phyloP scores from a whole-genome alignment of 2,113 vertebrate genomes.

The Hypanus sabinus region DNA sequence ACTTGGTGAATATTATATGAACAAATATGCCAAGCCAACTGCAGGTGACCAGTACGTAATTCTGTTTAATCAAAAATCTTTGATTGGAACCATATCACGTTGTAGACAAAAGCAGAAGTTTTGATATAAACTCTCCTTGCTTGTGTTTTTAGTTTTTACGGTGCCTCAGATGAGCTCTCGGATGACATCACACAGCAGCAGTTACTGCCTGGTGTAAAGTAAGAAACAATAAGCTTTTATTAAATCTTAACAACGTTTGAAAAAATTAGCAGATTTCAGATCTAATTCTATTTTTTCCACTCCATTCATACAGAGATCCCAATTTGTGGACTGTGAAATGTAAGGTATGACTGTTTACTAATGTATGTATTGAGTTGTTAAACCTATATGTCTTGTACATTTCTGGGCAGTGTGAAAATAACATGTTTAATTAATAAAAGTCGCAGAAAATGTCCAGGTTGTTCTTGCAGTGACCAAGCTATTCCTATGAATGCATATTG shows the following conservation, averaged over 20 bases:
- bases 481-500: background rate
- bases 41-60: conserved; percentile 76
- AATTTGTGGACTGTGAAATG: conserved; percentile 94
- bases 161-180: conserved; percentile 80
- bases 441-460: background rate
- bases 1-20: conserved; percentile 89
- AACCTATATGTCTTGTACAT: background rate
- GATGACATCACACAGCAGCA: conserved; percentile 94
- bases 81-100: background rate
- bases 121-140: background rate
- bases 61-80: background rate
- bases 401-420: background rate
- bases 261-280: background rate
- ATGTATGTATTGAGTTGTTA: background rate
- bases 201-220: conserved; percentile 89
- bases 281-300: background rate
- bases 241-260: background rate
- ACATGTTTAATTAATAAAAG: background rate
- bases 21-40: conserved; percentile 83
- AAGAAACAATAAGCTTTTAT: conserved; percentile 39
- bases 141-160: conserved; percentile 61
- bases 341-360: conserved; percentile 58
- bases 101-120: background rate
- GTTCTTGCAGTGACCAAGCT: background rate
- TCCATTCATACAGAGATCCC: conserved; percentile 63